Conservation (phyloP, 2,797 vertebrate genomes). For the Aotus griseimembra region DNA sequence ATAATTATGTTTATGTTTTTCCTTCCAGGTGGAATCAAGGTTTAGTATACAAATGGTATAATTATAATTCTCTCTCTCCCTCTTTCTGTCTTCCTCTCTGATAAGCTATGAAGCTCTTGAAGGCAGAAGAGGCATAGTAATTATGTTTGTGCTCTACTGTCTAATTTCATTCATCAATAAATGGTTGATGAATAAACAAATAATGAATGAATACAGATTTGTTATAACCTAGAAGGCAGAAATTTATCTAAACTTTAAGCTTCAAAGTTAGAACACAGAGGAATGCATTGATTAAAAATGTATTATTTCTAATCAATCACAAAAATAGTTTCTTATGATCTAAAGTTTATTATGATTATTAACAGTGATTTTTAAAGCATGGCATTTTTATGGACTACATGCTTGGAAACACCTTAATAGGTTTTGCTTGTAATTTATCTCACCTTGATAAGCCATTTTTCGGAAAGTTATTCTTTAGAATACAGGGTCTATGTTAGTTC, state of each 20-base stretch:
- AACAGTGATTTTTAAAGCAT: background rate
- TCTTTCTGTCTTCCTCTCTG: background rate
- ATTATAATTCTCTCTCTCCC: background rate
- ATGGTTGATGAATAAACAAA: background rate
- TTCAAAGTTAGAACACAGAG: background rate
- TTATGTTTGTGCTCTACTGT: background rate
- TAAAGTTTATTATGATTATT: background rate
- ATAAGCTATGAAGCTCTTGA: background rate
- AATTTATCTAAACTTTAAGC: conserved; percentile 18
- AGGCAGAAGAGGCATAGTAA: background rate
- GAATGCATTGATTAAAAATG: background rate
- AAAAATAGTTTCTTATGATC: background rate
- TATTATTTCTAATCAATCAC: background rate
- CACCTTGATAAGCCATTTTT: background rate
- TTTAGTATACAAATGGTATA: background rate
- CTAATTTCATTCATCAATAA: background rate
- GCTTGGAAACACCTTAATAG: background rate
- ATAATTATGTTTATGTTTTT: background rate
- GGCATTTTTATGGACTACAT: background rate
- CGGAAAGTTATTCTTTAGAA: background rate
- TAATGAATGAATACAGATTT: background rate
- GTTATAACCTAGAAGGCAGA: background rate
- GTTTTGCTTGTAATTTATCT: background rate
- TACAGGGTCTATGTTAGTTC: background rate
- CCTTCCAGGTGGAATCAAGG: background rate